Percentiles rank a stretch among this genome's conserved stretches.
Conservation (phyloP, 2,888 invertebrate genomes). For the Leptinotarsa juncta region DNA sequence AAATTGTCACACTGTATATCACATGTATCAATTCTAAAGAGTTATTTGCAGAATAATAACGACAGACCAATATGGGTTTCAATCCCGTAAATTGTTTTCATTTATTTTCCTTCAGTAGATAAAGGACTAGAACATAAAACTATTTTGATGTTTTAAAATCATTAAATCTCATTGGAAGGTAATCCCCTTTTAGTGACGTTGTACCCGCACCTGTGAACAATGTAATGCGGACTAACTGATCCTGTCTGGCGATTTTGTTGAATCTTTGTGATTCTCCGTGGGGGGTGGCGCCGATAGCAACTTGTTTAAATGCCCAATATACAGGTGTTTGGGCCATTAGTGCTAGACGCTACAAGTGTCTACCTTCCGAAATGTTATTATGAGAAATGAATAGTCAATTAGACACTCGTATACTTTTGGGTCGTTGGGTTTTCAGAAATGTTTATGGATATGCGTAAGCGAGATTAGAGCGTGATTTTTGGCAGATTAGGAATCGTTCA, state of each 20-base stretch:
- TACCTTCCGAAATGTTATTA: slow-evolving; percentile 44
- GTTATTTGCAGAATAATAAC: no score
- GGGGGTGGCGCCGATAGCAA: slow-evolving; percentile 60
- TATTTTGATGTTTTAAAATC: no score
- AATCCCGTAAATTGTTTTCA: neutral
- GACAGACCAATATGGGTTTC: no score
- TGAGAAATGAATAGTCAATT: slow-evolving; percentile 47
- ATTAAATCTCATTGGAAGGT: neutral
- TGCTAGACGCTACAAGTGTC: slow-evolving; percentile 48
- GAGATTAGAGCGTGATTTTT: slow-evolving; percentile 28
- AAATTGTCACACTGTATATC: no score
- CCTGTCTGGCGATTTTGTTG: slow-evolving; percentile 46
- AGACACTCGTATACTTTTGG: slow-evolving; percentile 32
- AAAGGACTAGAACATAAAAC: no score
- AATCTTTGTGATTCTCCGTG: slow-evolving; percentile 53
- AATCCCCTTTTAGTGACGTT: neutral
- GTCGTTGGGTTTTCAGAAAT: slow-evolving; percentile 28
- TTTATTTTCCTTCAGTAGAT: neutral
- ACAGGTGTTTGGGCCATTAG: slow-evolving; percentile 60
- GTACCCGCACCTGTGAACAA: slow-evolving; percentile 10
- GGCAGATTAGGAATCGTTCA: neutral
- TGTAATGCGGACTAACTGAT: slow-evolving; percentile 37
- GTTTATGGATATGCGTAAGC: slow-evolving; percentile 24
- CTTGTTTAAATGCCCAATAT: slow-evolving; percentile 42
- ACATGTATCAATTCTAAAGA: no score